Evolutionary conservation across 2,888 invertebrate genomes (phyloP).

Genomic region (Ceriagrion tenellum): DNA sequence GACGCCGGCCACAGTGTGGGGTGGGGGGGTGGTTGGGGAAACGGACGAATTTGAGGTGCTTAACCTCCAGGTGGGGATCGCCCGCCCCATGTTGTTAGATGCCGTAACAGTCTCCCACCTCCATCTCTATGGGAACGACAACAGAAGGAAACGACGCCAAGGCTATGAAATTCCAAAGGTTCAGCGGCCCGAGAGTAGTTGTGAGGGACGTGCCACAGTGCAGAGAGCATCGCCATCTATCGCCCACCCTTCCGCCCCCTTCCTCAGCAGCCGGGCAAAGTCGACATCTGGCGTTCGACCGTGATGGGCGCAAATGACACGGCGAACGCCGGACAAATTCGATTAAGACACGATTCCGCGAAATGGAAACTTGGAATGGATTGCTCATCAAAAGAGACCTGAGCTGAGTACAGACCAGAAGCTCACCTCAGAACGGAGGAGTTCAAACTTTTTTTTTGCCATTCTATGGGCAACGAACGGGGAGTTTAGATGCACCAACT

Average conservation of each 20-base stretch:
- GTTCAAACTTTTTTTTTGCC: too few species aligned
- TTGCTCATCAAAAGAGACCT: too few species aligned
- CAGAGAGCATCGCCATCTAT: not conserved
- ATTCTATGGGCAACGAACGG: too few species aligned
- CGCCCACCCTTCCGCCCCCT: not conserved
- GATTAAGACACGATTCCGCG: not conserved
- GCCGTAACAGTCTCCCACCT: not conserved
- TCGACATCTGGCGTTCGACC: not conserved
- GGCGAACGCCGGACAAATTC: not conserved
- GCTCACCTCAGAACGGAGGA: too few species aligned
- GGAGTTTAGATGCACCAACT: too few species aligned
- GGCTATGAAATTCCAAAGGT: not conserved
- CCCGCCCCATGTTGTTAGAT: not conserved
- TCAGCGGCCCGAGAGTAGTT: not conserved
- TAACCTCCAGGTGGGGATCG: not conserved
- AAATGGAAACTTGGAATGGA: not conserved
- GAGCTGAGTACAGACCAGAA: too few species aligned
- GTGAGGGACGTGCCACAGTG: not conserved
- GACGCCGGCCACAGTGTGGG: not conserved
- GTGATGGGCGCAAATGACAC: not conserved
- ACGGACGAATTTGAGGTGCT: constrained; percentile 16
- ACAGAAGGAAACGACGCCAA: not conserved
- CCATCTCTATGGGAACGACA: not conserved
- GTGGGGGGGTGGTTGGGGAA: not conserved
- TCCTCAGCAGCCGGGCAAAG: not conserved